Conservation (phyloP, 2,113 vertebrate genomes). For the Anhinga anhinga region DNA sequence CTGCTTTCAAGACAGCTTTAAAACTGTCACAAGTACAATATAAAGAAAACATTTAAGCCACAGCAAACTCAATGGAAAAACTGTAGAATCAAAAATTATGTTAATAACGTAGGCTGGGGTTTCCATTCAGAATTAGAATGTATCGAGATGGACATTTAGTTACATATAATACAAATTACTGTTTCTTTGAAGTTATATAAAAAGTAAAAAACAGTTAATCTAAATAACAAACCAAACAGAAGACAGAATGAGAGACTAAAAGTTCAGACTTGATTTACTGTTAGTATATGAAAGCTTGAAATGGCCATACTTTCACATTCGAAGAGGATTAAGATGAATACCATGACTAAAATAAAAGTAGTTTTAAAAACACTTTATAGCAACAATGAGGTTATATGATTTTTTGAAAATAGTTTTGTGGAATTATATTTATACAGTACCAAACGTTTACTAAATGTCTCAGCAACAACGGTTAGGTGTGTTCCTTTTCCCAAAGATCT, state of each 20-base stretch:
- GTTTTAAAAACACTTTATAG: neutral
- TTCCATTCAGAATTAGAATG: neutral
- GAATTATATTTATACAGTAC: slow-evolving; percentile 15
- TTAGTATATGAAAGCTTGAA: neutral
- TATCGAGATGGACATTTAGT: neutral
- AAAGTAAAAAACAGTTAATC: neutral
- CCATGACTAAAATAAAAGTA: neutral
- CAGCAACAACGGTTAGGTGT: neutral
- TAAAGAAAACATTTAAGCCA: neutral
- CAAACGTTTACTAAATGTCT: neutral
- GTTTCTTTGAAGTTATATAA: neutral
- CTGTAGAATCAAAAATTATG: neutral
- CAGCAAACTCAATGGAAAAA: neutral
- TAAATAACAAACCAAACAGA: neutral
- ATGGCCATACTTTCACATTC: neutral
- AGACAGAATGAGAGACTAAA: neutral
- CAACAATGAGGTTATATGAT: neutral
- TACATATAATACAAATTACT: neutral
- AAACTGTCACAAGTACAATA: neutral
- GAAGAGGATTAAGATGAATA: neutral
- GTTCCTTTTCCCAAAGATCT: slow-evolving; percentile 26
- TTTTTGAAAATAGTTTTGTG: neutral
- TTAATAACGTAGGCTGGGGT: neutral
- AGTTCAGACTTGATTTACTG: neutral
- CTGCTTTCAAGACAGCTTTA: neutral